phyloP scores from a whole-genome alignment of 2,888 invertebrate genomes.

The Hydrotaea diabolus region DNA sequence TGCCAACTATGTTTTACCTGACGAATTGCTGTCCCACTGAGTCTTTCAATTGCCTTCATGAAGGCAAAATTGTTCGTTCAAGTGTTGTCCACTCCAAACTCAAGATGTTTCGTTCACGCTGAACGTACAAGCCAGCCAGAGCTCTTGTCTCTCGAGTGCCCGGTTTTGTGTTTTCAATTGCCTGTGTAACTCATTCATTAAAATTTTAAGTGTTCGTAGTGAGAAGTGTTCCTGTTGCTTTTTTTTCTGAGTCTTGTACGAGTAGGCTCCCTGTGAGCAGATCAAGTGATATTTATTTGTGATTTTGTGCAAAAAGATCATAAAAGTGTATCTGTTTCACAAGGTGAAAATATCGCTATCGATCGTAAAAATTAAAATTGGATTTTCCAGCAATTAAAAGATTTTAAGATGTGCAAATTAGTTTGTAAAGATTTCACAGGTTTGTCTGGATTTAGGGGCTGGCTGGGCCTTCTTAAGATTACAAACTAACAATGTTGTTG shows the following conservation, averaged over 20 bases:
- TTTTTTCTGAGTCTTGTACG: neutral
- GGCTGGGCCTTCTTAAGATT: no score
- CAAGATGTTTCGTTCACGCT: conserved; percentile 37
- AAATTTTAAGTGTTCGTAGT: conserved; percentile 37
- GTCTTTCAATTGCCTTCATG: conserved; percentile 25
- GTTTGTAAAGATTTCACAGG: conserved; percentile 36
- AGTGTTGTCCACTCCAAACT: conserved; percentile 56
- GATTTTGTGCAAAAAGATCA: conserved; percentile 34
- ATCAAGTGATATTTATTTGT: conserved; percentile 55
- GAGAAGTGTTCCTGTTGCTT: conserved; percentile 51
- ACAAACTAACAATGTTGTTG: no score
- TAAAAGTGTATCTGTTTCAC: conserved; percentile 29
- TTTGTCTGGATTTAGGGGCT: neutral
- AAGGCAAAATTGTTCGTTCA: conserved; percentile 25
- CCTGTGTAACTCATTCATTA: conserved; percentile 63
- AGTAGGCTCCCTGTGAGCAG: neutral
- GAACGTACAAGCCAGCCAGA: neutral
- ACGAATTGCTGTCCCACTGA: conserved; percentile 28
- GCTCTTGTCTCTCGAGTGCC: conserved; percentile 46
- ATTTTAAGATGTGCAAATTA: conserved; percentile 19
- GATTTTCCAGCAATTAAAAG: conserved; percentile 49
- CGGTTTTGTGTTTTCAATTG: conserved; percentile 50
- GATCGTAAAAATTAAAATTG: conserved; percentile 20
- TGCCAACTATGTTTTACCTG: neutral
- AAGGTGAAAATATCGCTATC: conserved; percentile 36